phyloP scores from a whole-genome alignment of 2,888 invertebrate species.

The Apodemia hepburni region DNA sequence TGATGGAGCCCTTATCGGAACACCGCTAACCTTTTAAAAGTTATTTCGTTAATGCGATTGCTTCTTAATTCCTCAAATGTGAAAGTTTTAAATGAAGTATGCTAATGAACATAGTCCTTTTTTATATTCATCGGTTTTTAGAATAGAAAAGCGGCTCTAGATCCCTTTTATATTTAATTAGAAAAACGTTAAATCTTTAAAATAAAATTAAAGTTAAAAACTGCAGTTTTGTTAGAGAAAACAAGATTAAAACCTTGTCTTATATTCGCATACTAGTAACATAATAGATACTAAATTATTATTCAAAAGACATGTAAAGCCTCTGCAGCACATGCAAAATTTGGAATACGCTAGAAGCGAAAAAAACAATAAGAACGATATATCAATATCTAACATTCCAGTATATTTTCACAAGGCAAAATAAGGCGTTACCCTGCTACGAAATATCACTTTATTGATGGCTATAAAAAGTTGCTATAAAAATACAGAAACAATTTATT shows the following conservation, averaged over 20 bases:
- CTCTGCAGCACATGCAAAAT: background rate
- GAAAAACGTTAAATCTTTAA: no score
- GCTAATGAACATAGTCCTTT: background rate
- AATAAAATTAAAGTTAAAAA: no score
- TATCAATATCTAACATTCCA: no score
- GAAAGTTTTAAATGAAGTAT: background rate
- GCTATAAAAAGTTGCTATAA: conserved; percentile 2
- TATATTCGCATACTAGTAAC: no score
- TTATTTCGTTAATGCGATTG: conserved; percentile 11
- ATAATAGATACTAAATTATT: no score
- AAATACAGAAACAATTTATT: conserved; percentile 12
- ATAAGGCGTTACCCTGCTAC: background rate
- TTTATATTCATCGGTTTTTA: no score
- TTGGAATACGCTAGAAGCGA: background rate
- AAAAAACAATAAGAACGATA: background rate
- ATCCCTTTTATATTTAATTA: no score
- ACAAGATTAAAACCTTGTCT: no score
- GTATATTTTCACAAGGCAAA: background rate
- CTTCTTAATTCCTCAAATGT: conserved; percentile 2
- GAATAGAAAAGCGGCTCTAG: no score
- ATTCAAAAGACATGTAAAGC: background rate
- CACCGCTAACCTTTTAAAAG: conserved; percentile 9
- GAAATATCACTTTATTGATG: background rate
- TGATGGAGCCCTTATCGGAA: background rate
- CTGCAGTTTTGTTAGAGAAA: no score